Evolutionary conservation across 2,888 invertebrate genomes (phyloP).

Genomic region (Poecilus cupreus): DNA sequence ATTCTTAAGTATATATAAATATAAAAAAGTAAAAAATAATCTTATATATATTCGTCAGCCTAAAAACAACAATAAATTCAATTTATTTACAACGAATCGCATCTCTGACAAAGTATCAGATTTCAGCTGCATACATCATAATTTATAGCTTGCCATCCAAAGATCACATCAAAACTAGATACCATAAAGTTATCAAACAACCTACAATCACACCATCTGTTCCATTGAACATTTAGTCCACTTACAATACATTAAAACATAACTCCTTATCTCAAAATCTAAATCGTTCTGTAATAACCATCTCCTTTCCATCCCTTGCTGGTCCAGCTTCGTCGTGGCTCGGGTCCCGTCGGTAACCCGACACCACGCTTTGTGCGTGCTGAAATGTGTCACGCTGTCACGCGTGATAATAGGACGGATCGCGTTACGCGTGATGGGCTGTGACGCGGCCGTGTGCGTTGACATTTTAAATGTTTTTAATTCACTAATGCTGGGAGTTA

Average conservation of each 20-base stretch:
- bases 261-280: constrained; percentile 19
- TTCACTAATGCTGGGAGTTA: constrained; percentile 5
- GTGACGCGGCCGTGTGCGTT: constrained; percentile 13
- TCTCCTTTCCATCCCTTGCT: background rate
- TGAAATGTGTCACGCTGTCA: constrained; percentile 18
- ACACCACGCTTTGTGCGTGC: constrained; percentile 9
- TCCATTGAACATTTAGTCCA: background rate
- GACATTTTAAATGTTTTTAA: constrained; percentile 42
- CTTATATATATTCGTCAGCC: no score
- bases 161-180: background rate
- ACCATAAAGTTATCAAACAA: background rate
- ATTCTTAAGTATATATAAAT: no score
- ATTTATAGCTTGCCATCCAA: background rate
- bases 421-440: constrained; percentile 15
- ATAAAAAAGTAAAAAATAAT: no score
- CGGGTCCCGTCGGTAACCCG: background rate
- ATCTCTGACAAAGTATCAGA: background rate
- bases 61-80: no score
- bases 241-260: background rate
- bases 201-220: constrained; percentile 2
- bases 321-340: background rate
- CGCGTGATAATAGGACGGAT: constrained; percentile 23
- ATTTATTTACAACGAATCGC: background rate
- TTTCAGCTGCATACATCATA: background rate
- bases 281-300: constrained; percentile 34